Conservation (phyloP, 2,888 invertebrate species). For the Andrena chrysosceles region DNA sequence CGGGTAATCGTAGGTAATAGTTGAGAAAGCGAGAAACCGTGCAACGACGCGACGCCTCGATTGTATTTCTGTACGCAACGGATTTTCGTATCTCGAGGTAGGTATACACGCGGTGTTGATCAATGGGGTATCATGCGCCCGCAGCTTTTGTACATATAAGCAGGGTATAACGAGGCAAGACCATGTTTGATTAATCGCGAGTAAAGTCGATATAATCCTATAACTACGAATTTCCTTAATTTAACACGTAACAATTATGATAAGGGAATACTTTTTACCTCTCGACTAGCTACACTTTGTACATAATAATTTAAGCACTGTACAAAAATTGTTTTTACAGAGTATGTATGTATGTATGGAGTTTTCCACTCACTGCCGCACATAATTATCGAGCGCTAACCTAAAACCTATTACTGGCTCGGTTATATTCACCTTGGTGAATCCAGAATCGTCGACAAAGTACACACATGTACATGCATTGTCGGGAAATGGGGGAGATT, state of each 20-base stretch:
- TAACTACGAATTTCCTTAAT: slow-evolving; percentile 57
- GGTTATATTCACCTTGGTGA: not conserved
- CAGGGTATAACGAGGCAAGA: slow-evolving; percentile 80
- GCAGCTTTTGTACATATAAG: slow-evolving; percentile 80
- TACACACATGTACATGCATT: not conserved
- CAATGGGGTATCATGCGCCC: slow-evolving; percentile 12
- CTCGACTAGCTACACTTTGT: slow-evolving; percentile 79
- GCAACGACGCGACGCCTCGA: slow-evolving; percentile 45
- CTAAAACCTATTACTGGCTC: not conserved
- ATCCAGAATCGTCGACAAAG: not conserved
- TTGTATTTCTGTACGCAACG: slow-evolving; percentile 10
- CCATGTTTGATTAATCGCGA: slow-evolving; percentile 64
- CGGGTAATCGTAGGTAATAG: slow-evolving; percentile 34
- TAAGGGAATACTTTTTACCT: slow-evolving; percentile 76
- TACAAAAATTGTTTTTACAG: slow-evolving; percentile 82
- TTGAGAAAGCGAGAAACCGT: slow-evolving; percentile 9
- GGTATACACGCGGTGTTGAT: not conserved
- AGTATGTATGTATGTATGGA: slow-evolving; percentile 41
- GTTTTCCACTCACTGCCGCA: slow-evolving; percentile 57
- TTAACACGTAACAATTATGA: slow-evolving; percentile 54
- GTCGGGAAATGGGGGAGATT: not conserved
- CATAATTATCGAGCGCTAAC: slow-evolving; percentile 34
- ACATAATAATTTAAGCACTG: slow-evolving; percentile 83
- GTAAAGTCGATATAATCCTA: slow-evolving; percentile 48
- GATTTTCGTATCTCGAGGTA: not conserved